phyloP scores from a whole-genome alignment of 2,797 vertebrate species.

The Kryptolebias ocellatus region DNA sequence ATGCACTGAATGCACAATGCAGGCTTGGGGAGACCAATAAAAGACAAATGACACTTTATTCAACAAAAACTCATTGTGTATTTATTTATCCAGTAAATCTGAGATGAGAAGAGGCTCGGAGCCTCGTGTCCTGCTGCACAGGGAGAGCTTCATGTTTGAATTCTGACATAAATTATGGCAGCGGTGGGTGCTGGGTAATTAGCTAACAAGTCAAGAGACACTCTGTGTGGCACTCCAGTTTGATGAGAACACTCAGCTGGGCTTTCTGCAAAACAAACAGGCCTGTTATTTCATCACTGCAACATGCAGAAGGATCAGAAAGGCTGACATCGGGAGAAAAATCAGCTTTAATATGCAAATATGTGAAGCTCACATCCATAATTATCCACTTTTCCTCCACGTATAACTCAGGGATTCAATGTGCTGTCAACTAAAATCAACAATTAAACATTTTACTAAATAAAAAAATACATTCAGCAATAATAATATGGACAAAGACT shows the following conservation, averaged over 20 bases:
- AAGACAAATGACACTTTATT: slow-evolving; percentile 21
- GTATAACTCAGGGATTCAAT: no score
- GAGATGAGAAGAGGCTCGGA: slow-evolving; percentile 17
- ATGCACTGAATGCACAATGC: slow-evolving; percentile 4
- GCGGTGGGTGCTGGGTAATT: slow-evolving; percentile 44
- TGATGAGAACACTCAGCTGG: slow-evolving; percentile 36
- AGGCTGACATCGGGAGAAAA: not conserved
- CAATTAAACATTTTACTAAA: no score
- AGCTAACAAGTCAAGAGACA: slow-evolving; percentile 47
- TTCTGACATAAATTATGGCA: slow-evolving; percentile 43
- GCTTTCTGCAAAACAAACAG: slow-evolving; percentile 17
- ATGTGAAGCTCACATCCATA: no score
- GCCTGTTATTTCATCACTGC: not conserved
- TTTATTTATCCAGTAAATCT: slow-evolving; percentile 43
- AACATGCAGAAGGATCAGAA: not conserved
- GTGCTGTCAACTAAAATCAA: no score
- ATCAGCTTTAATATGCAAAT: not conserved
- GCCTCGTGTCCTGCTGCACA: not conserved
- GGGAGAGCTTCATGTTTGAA: slow-evolving; percentile 8
- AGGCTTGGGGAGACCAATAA: slow-evolving; percentile 1
- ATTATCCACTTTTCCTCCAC: no score
- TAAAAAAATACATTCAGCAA: no score
- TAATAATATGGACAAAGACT: no score
- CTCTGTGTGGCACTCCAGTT: slow-evolving; percentile 33
- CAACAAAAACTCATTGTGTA: slow-evolving; percentile 7